These are phyloP conservation scores for Portevinia maculata DNA, from an alignment of 2,888 invertebrate genomes.

Conservation along the genomic window DNA sequence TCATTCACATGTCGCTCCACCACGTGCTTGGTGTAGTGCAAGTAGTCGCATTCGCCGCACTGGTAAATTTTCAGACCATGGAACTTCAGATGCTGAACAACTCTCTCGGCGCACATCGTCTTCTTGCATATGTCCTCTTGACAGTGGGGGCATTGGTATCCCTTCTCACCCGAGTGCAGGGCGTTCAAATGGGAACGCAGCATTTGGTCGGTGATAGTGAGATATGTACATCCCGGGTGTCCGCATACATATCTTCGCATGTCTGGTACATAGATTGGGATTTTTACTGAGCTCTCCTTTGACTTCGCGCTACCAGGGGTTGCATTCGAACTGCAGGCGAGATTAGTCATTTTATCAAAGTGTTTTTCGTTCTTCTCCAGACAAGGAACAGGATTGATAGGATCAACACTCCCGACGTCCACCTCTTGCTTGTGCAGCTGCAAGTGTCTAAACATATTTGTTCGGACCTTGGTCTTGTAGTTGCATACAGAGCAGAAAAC, in stretches of 20 bases:
- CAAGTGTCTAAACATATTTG: conserved; percentile 89
- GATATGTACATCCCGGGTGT: conserved; percentile 87
- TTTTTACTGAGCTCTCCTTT: conserved; percentile 40
- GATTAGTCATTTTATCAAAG: conserved; percentile 93
- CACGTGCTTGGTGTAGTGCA: conserved; percentile 86
- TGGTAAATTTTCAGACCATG: conserved; percentile 89
- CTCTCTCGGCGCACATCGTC: conserved; percentile 84
- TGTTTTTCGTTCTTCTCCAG: conserved; percentile 90
- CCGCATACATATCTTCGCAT: conserved; percentile 88
- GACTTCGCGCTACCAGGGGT: conserved; percentile 75
- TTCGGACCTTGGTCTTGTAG: conserved; percentile 87
- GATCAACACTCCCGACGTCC: conserved; percentile 87
- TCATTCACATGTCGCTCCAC: conserved; percentile 88
- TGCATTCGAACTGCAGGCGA: conserved; percentile 87
- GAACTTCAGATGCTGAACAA: conserved; percentile 89
- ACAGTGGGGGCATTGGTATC: conserved; percentile 90
- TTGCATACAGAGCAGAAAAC: conserved; percentile 87
- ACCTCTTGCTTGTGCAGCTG: conserved; percentile 86
- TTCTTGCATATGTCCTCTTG: conserved; percentile 84
- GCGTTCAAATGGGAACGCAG: conserved; percentile 89
- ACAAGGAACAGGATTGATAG: conserved; percentile 92
- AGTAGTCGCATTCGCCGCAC: conserved; percentile 88
- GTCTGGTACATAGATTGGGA: conserved; percentile 84
- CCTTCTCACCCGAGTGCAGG: conserved; percentile 86
- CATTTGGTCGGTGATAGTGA: conserved; percentile 88